A percentile compares a stretch with the other conserved stretches of the same genome.
phyloP scores from a whole-genome alignment of 2,113 vertebrate species.

The Thermophis baileyi region DNA sequence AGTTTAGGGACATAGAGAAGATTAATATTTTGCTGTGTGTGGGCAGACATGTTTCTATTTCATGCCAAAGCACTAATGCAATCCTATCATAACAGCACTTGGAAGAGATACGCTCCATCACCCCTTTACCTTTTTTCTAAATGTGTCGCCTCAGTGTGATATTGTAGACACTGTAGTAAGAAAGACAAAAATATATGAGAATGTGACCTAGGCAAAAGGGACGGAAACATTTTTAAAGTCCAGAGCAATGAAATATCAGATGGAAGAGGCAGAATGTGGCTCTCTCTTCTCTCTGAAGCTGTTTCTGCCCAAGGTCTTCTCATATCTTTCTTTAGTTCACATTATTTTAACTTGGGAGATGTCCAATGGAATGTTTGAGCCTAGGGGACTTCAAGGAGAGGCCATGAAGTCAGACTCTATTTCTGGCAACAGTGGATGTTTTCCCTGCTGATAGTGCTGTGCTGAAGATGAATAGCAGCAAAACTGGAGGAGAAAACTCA shows the following conservation, averaged over 20 bases:
- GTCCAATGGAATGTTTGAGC: background rate
- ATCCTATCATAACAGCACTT: background rate
- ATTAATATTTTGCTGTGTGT: background rate
- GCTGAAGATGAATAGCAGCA: background rate
- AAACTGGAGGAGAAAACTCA: background rate
- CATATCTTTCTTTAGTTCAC: background rate
- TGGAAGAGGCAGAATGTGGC: background rate
- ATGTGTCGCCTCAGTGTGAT: background rate
- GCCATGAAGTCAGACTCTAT: background rate
- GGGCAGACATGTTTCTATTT: background rate
- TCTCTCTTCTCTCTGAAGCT: background rate
- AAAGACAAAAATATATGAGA: background rate
- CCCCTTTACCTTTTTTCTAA: background rate
- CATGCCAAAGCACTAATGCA: background rate
- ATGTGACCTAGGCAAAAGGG: background rate
- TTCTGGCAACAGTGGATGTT: background rate
- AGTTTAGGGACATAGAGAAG: background rate
- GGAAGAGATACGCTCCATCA: background rate
- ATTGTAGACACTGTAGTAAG: background rate
- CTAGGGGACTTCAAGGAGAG: background rate
- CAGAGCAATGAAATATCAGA: background rate
- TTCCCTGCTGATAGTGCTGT: background rate
- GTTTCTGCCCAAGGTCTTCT: background rate
- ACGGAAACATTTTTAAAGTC: background rate
- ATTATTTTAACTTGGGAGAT: background rate